Evolutionary conservation across 2,888 invertebrate species (phyloP).

Genomic region (Arrhopalites spinosus): DNA sequence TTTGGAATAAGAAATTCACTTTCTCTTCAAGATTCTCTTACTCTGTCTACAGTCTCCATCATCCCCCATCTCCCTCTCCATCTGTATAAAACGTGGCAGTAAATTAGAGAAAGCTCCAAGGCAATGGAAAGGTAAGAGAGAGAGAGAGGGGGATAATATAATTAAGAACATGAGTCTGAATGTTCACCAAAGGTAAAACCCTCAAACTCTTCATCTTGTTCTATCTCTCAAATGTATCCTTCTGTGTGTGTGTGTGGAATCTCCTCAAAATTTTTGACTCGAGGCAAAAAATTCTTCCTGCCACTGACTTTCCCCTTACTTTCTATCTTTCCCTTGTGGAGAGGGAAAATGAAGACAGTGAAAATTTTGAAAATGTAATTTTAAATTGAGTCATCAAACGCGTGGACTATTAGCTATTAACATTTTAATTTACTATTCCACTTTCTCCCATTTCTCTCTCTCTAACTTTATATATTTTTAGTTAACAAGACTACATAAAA

Average conservation of each 20-base stretch:
- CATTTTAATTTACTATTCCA: conserved; percentile 12
- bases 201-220: too few species aligned
- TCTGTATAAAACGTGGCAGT: conserved; percentile 16
- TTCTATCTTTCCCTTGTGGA: too few species aligned
- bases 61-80: conserved; percentile 4
- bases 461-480: background rate
- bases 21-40: background rate
- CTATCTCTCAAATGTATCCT: too few species aligned
- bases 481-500: too few species aligned
- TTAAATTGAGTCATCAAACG: conserved; percentile 9
- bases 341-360: background rate
- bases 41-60: background rate
- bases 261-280: too few species aligned
- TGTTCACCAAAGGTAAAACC: conserved; percentile 18
- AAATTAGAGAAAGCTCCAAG: conserved; percentile 21
- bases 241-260: too few species aligned
- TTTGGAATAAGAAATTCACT: too few species aligned
- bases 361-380: conserved; percentile 9
- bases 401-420: background rate
- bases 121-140: background rate
- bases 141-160: conserved; percentile 17
- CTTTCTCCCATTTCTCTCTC: too few species aligned
- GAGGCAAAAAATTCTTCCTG: too few species aligned
- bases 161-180: conserved; percentile 31
- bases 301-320: too few species aligned